These are phyloP conservation scores for Aphis craccivora DNA, from an alignment of 1,140 invertebrate genomes.

Conservation along the genomic window DNA sequence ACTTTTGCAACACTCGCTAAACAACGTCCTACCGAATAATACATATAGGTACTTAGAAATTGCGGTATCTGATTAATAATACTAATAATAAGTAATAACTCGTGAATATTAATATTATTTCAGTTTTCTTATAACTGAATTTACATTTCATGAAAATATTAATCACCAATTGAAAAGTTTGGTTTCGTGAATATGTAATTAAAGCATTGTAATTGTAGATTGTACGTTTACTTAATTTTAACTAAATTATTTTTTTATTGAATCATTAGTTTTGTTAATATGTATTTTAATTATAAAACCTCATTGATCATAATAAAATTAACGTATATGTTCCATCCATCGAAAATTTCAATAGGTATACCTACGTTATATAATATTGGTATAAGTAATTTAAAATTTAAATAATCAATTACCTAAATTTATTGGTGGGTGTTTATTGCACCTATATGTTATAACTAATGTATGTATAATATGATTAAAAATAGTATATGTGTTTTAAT, in stretches of 20 bases:
- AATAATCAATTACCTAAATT: not conserved
- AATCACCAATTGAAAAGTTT: constrained; percentile 29
- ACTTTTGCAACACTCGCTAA: not conserved
- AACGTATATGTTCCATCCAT: not conserved
- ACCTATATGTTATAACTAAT: not conserved
- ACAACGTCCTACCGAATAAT: not conserved
- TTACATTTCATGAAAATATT: constrained; percentile 28
- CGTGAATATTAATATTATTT: not conserved
- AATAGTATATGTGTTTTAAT: not conserved
- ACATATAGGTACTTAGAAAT: not conserved
- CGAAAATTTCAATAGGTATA: not conserved
- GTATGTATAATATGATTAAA: not conserved
- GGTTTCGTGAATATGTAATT: constrained; percentile 28
- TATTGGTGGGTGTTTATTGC: not conserved
- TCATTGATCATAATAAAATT: not conserved
- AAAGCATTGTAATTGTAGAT: not conserved
- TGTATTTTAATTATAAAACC: not conserved
- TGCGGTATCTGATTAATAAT: not conserved
- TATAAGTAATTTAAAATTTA: too few species aligned
- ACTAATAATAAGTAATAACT: not conserved
- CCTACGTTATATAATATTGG: too few species aligned
- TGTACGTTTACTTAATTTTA: not conserved
- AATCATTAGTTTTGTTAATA: not conserved
- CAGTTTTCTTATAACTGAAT: not conserved
- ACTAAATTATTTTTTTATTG: not conserved